phyloP scores from a whole-genome alignment of 1,140 invertebrate species.

The Pseudomyrmex pallidus region DNA sequence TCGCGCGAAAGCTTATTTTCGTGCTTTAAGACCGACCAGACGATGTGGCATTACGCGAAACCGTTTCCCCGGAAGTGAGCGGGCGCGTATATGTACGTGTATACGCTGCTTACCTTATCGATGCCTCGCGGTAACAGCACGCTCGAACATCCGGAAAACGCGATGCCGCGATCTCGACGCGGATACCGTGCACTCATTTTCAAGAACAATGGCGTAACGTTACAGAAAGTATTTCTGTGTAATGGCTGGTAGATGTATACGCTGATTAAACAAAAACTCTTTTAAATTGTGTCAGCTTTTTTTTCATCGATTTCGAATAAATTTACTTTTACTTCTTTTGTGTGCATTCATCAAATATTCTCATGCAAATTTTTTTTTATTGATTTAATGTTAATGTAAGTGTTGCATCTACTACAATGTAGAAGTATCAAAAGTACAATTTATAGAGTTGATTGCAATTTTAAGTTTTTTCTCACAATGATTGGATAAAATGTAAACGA shows the following conservation, averaged over 20 bases:
- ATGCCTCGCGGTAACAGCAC: slow-evolving; percentile 45
- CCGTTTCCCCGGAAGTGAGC: slow-evolving; percentile 29
- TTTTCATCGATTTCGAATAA: not conserved
- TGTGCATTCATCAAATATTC: not conserved
- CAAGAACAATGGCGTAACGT: not conserved
- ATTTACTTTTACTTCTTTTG: not conserved
- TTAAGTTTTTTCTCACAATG: too few relatives aligned
- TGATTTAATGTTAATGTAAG: too few relatives aligned
- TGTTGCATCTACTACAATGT: not conserved
- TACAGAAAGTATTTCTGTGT: not conserved
- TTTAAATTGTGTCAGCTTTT: not conserved
- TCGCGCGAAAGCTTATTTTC: slow-evolving; percentile 54
- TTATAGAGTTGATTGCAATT: too few relatives aligned
- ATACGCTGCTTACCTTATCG: slow-evolving; percentile 60
- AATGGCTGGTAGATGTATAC: not conserved
- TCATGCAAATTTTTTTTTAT: not conserved
- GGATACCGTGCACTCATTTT: not conserved
- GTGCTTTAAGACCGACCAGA: not conserved
- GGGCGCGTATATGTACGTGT: not conserved
- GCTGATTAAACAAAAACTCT: not conserved
- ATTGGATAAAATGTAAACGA: not conserved
- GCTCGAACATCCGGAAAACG: slow-evolving; percentile 29
- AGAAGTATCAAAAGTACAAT: not conserved
- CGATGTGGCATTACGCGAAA: slow-evolving; percentile 21
- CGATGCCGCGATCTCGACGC: not conserved